Evolutionary conservation across 2,797 vertebrate genomes (phyloP), one percentile per base, ranked within the genome.

Genomic region (Sebastes alutus): DNA sequence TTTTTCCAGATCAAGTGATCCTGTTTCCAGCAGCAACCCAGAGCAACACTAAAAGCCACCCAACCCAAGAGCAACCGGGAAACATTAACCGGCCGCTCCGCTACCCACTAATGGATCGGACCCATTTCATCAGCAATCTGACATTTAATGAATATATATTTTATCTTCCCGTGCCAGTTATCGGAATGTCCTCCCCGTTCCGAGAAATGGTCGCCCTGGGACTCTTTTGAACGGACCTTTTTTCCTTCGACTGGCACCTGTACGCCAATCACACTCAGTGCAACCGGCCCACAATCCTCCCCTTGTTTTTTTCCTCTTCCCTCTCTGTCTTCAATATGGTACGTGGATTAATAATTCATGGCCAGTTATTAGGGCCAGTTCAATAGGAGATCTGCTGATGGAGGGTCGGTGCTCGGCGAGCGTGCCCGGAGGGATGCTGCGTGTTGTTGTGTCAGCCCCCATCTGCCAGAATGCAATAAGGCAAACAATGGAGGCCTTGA

Each of bases 121-220:
- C 94, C 96, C 96, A 96, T 96, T 96, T 96, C 96, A 96, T 96
- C 96, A 96, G 94, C 94, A 95, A 94, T 96, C 94, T 96, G 95
- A 96, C 96, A 95, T 96, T 96, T 96, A 96, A 96, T 96, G 95
- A 96, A 96, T 96, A 96, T 96, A 96, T 96, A 96, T 96, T 96
- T 96, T 96, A 96, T 96, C 96, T 96, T 93, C 92, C 92, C 93
- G 90, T 92, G 93, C 95, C 93, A 92, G 94, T 96, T 96, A 96
- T 96, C 95, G 96, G 96, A 96, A 96, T 93, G 95, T 95, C 94
- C 88, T 93, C 94, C 94, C 92, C 88, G 91, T 96, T 96, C 95
- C 96, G 94, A 95, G 96, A 96, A 96, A 96, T 95, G 84, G 94
- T 83, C 91, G 92, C 94, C 95, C 81, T 92, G 96, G 96, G 96